Conservation (phyloP, 1,140 invertebrate genomes). For the Calliphora vicina region DNA sequence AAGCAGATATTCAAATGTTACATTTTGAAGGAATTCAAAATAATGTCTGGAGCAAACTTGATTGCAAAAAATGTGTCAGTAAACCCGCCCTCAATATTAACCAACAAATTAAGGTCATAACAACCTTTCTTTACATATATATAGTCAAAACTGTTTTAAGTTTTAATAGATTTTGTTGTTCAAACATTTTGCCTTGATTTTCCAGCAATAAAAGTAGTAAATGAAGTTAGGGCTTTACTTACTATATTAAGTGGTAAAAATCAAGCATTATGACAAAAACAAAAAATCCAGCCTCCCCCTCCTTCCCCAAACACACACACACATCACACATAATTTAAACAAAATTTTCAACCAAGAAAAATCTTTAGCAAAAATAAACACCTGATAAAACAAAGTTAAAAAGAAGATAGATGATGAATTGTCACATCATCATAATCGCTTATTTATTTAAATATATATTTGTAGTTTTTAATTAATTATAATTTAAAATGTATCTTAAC, state of each 20-base stretch:
- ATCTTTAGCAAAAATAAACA: neutral
- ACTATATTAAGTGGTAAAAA: too few species aligned
- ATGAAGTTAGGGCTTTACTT: neutral
- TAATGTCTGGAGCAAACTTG: too few species aligned
- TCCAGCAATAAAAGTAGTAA: neutral
- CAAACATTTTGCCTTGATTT: neutral
- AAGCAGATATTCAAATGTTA: too few species aligned
- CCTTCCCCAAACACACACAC: neutral
- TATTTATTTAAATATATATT: neutral
- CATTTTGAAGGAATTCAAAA: too few species aligned
- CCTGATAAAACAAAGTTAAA: neutral
- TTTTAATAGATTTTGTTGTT: conserved; percentile 14
- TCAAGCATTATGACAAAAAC: too few species aligned
- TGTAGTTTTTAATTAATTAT: neutral
- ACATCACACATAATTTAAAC: neutral
- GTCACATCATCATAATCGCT: neutral
- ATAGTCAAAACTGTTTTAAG: conserved; percentile 36
- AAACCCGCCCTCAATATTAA: too few species aligned
- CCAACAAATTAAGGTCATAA: neutral
- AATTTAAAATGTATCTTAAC: neutral
- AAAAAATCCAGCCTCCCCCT: too few species aligned
- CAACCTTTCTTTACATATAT: neutral
- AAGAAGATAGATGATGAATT: neutral
- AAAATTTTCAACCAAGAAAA: neutral
- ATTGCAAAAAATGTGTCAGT: too few species aligned